A percentile compares a stretch with the other conserved stretches of the same genome.
phyloP scores from a whole-genome alignment of 2,888 invertebrate genomes.

The Taphrorychus bicolor region DNA sequence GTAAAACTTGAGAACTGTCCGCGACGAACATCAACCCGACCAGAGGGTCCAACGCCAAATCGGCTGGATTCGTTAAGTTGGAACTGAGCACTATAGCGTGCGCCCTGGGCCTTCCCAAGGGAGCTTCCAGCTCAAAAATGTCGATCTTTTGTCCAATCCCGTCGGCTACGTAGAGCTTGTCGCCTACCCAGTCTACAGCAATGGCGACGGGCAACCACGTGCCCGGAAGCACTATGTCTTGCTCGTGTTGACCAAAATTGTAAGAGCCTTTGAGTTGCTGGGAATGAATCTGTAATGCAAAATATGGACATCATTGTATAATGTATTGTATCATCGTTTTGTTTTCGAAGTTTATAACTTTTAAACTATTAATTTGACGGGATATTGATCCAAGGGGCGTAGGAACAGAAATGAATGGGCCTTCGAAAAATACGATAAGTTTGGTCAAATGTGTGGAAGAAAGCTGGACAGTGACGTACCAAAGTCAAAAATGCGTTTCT shows the following conservation, averaged over 20 bases:
- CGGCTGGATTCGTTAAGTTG: slow-evolving; percentile 89
- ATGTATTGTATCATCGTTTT: too few species aligned
- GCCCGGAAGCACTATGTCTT: slow-evolving; percentile 78
- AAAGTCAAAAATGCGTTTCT: too few species aligned
- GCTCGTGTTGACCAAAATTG: slow-evolving; percentile 60
- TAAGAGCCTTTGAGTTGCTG: slow-evolving; percentile 63
- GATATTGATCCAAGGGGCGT: too few species aligned
- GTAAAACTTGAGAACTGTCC: slow-evolving; percentile 80
- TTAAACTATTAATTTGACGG: too few species aligned
- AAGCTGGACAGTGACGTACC: too few species aligned
- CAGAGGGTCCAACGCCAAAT: slow-evolving; percentile 92
- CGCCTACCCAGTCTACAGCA: slow-evolving; percentile 97
- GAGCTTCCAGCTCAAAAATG: slow-evolving; percentile 80
- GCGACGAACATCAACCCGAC: slow-evolving; percentile 88
- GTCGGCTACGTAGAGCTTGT: slow-evolving; percentile 95
- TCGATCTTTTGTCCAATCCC: slow-evolving; percentile 92
- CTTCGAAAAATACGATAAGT: too few species aligned
- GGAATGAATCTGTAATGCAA: slow-evolving; percentile 72
- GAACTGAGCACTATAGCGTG: slow-evolving; percentile 92
- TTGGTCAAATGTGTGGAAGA: too few species aligned
- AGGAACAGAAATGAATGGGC: too few species aligned
- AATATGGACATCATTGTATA: too few species aligned
- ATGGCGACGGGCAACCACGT: slow-evolving; percentile 90
- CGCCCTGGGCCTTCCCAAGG: slow-evolving; percentile 66
- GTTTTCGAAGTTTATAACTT: too few species aligned